Conservation (phyloP, 2,113 vertebrate species). For the Aegotheles bennettii region DNA sequence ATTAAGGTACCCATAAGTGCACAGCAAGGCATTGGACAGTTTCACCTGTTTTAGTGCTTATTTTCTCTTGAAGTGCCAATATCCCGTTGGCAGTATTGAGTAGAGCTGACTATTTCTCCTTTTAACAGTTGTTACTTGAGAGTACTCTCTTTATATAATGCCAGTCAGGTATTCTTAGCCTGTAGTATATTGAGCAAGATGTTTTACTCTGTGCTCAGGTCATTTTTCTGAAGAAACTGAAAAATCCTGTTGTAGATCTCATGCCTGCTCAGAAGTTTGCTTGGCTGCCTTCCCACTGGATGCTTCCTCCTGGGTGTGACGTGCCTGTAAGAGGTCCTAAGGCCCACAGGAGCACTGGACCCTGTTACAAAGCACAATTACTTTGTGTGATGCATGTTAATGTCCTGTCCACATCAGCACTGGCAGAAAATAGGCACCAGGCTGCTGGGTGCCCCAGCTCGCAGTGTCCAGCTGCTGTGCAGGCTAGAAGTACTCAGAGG, state of each 20-base stretch:
- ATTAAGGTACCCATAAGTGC: not conserved
- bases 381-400: fast-evolving
- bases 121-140: not conserved
- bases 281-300: not conserved
- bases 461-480: fast-evolving
- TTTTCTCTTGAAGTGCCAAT: not conserved
- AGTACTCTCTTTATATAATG: not conserved
- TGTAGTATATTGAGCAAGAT: not conserved
- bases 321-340: not conserved
- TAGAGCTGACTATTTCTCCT: not conserved
- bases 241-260: not conserved
- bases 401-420: not conserved
- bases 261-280: not conserved
- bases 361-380: not conserved
- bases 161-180: not conserved
- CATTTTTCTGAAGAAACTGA: not conserved
- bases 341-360: not conserved
- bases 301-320: fast-evolving
- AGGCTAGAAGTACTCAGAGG: not conserved
- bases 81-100: not conserved
- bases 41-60: not conserved
- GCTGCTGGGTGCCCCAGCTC: not conserved
- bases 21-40: not conserved
- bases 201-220: not conserved
- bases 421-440: not conserved